Conservation (phyloP, 2,888 invertebrate genomes). For the Salticus scenicus region DNA sequence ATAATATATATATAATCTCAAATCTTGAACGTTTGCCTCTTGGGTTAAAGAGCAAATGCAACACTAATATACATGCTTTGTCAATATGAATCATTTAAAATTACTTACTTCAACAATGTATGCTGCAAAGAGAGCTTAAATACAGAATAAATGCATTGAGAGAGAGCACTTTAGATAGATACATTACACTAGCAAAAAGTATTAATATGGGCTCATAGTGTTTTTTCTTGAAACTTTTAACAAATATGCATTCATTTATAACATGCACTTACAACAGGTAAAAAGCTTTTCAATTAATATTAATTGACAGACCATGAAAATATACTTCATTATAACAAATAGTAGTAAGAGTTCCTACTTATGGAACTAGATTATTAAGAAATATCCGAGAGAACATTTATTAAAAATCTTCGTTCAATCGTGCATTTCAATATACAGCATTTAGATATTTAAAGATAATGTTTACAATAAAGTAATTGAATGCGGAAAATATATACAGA, state of each 20-base stretch:
- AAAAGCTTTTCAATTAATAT: not conserved
- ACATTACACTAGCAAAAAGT: slow-evolving; percentile 6
- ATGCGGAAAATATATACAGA: too few species aligned
- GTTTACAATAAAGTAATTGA: too few species aligned
- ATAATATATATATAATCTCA: slow-evolving; percentile 13
- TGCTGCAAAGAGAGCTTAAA: not conserved
- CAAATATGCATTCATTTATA: not conserved
- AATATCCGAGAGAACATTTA: too few species aligned
- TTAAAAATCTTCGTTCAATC: too few species aligned
- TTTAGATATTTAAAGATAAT: too few species aligned
- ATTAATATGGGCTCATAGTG: slow-evolving; percentile 3
- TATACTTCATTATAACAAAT: not conserved
- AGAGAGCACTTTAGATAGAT: not conserved
- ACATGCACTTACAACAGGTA: not conserved
- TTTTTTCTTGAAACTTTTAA: not conserved
- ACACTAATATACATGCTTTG: slow-evolving; percentile 21
- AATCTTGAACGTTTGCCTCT: not conserved
- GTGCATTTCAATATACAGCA: too few species aligned
- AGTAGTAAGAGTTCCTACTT: too few species aligned
- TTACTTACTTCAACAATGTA: not conserved
- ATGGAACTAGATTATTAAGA: too few species aligned
- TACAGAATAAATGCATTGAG: slow-evolving; percentile 13
- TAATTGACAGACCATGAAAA: not conserved
- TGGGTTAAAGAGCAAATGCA: not conserved
- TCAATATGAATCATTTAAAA: slow-evolving; percentile 14